phyloP scores from a whole-genome alignment of 2,113 vertebrate genomes.

The Melanerpes aurifrons region DNA sequence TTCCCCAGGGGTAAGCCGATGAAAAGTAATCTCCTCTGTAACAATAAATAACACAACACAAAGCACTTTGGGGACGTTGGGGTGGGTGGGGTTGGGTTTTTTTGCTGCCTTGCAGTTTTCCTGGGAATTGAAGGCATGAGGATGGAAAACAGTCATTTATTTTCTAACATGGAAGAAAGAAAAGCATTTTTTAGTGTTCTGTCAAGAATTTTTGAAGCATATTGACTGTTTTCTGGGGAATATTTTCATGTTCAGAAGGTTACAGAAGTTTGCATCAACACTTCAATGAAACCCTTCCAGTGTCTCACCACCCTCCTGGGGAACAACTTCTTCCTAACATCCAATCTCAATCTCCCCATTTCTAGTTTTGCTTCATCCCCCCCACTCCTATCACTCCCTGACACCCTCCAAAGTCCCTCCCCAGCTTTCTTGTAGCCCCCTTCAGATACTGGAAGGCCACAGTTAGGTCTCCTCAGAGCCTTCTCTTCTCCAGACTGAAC shows the following conservation, averaged over 20 bases:
- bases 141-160: background rate
- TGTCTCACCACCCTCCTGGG: no score
- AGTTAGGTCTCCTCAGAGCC: no score
- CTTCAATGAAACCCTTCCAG: background rate
- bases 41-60: background rate
- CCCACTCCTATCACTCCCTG: no score
- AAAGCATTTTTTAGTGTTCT: background rate
- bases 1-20: background rate
- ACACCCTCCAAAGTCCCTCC: no score
- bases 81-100: background rate
- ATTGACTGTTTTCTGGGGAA: background rate
- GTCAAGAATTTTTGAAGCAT: background rate
- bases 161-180: background rate
- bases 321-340: no score
- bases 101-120: slow-evolving; percentile 19
- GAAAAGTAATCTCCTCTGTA: slow-evolving; percentile 9
- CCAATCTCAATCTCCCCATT: no score
- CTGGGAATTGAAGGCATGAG: background rate
- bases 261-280: background rate
- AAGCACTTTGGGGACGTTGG: background rate
- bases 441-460: no score
- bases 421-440: no score
- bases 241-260: background rate
- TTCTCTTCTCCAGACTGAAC: no score
- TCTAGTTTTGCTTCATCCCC: no score